Conservation (phyloP, 1,140 invertebrate species). For the Tetragonula clypearis region DNA sequence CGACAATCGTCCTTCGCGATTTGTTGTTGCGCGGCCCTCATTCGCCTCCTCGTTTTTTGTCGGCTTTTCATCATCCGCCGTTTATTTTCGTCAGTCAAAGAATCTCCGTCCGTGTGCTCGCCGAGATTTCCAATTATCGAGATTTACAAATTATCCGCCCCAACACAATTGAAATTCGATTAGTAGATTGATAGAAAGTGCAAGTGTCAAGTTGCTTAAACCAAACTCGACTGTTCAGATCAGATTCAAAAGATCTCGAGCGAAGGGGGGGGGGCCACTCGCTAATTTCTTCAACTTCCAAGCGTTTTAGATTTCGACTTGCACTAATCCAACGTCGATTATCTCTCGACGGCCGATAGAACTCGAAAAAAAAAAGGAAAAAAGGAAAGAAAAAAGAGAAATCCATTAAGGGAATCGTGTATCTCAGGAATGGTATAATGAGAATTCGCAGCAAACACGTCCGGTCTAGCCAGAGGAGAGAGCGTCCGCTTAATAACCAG, state of each 20-base stretch:
- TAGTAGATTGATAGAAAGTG: no score
- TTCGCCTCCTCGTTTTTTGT: not conserved
- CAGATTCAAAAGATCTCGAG: no score
- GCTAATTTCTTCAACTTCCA: no score
- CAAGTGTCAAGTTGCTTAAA: no score
- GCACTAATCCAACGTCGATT: no score
- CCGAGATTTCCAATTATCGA: not conserved
- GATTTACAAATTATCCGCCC: not conserved
- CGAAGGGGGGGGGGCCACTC: no score
- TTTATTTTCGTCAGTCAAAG: not conserved
- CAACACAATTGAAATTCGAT: no score
- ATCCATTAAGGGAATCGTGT: slow-evolving; percentile 8
- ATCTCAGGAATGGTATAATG: slow-evolving; percentile 6
- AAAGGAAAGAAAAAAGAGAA: no score
- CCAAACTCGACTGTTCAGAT: no score
- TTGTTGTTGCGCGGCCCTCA: slow-evolving; percentile 8
- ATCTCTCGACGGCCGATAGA: no score
- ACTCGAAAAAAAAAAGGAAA: no score
- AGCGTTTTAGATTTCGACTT: no score
- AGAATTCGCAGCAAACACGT: slow-evolving; percentile 43
- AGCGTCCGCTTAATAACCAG: slow-evolving; percentile 30
- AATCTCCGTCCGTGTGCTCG: not conserved
- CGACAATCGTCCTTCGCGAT: slow-evolving; percentile 21
- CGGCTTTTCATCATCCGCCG: not conserved
- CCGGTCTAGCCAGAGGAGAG: not conserved